Evolutionary conservation across 92 coral and sea anemone genomes (phyloP).

Genomic region (Siderastrea siderea): DNA sequence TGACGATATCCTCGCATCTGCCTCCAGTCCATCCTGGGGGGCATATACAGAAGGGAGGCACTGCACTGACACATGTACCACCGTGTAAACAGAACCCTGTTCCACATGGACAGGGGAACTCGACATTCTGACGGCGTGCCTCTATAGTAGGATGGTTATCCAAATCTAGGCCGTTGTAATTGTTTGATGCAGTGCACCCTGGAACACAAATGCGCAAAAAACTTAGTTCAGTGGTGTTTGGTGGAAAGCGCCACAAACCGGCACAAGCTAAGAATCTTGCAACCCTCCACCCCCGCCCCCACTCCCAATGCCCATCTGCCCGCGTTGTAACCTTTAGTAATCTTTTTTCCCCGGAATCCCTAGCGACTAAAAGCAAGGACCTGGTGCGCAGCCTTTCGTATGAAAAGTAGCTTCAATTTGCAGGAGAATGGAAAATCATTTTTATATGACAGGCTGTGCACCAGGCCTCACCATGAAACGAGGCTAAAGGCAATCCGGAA

Average conservation of each 20-base stretch:
- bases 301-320: too few species aligned
- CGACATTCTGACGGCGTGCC: conserved; percentile 84
- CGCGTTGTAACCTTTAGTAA: too few species aligned
- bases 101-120: conserved; percentile 87
- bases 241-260: background rate
- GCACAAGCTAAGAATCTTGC: too few species aligned
- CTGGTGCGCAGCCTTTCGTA: too few species aligned
- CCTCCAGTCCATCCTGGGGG: conserved; percentile 84
- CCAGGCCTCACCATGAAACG: too few species aligned
- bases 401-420: too few species aligned
- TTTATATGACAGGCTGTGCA: too few species aligned
- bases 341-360: too few species aligned
- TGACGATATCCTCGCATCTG: conserved; percentile 58
- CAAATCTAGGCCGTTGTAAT: conserved; percentile 85
- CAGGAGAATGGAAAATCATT: too few species aligned
- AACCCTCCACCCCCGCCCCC: too few species aligned
- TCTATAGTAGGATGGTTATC: conserved; percentile 68
- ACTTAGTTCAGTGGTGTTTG: background rate
- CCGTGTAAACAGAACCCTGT: conserved; percentile 79
- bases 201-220: background rate
- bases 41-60: conserved; percentile 87
- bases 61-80: conserved; percentile 90
- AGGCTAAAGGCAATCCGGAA: too few species aligned
- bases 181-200: conserved; percentile 92
- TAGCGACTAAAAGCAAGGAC: too few species aligned